These are phyloP conservation scores for Caenorhabditis sinica DNA, from an alignment of 2,888 invertebrate genomes.

Conservation along the genomic window DNA sequence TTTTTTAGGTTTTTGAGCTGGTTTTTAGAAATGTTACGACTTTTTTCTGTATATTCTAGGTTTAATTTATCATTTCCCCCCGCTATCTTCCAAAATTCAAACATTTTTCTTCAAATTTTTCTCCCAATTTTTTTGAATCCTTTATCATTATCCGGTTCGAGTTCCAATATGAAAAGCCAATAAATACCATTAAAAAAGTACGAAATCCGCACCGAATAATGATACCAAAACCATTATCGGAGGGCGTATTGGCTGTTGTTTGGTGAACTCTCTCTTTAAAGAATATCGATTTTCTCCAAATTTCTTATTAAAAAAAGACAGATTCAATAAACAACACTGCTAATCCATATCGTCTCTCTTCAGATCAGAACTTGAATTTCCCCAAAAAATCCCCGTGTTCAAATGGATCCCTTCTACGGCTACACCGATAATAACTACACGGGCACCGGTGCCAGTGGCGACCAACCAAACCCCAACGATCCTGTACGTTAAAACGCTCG, in stretches of 20 bases:
- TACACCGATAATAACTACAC: slow-evolving; percentile 47
- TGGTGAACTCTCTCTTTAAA: not conserved
- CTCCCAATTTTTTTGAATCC: not conserved
- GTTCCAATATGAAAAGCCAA: not conserved
- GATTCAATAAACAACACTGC: slow-evolving; percentile 27
- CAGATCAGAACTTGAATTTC: slow-evolving; percentile 25
- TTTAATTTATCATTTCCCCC: slow-evolving; percentile 1
- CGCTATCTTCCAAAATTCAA: slow-evolving; percentile 6
- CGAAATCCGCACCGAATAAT: slow-evolving; percentile 41
- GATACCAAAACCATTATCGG: not conserved
- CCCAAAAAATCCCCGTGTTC: not conserved
- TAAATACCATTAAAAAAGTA: not conserved
- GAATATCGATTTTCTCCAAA: too few species aligned
- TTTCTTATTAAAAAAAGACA: not conserved
- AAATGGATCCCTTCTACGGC: slow-evolving; percentile 52
- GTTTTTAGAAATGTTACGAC: too few species aligned
- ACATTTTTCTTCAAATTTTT: not conserved
- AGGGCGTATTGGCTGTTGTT: not conserved
- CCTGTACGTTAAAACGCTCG: slow-evolving; percentile 55
- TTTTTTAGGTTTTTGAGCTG: too few species aligned
- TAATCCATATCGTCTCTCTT: slow-evolving; percentile 10
- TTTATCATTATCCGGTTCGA: slow-evolving; percentile 51
- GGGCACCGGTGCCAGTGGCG: slow-evolving; percentile 49
- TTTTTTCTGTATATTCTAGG: too few species aligned
- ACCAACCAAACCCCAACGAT: slow-evolving; percentile 33